A percentile compares a stretch with the other conserved stretches of the same genome.
phyloP scores from a whole-genome alignment of 1,140 invertebrate genomes.

The Vanessa tameamea region DNA sequence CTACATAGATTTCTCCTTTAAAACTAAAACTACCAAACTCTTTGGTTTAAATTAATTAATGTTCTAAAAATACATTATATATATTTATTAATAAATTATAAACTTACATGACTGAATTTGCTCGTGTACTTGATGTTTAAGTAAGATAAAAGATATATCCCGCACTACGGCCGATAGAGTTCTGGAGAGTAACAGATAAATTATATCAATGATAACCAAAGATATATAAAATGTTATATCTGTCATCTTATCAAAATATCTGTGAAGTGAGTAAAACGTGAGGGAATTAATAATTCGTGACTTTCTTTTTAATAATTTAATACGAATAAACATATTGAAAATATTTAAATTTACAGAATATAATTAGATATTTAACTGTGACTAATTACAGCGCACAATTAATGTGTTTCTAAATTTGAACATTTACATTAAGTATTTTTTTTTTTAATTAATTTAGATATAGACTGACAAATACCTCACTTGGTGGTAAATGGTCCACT shows the following conservation, averaged over 20 bases:
- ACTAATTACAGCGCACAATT: too few relatives aligned
- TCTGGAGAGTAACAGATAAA: not conserved
- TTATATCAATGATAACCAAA: slow-evolving; percentile 8
- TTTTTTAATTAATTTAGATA: too few relatives aligned
- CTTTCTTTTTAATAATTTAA: not conserved
- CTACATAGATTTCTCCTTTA: too few relatives aligned
- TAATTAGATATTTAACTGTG: too few relatives aligned
- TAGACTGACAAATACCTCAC: too few relatives aligned
- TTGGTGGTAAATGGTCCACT: too few relatives aligned
- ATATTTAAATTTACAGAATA: not conserved
- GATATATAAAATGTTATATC: slow-evolving; percentile 12
- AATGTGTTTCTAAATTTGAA: too few relatives aligned
- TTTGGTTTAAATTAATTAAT: too few relatives aligned
- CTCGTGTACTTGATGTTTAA: slow-evolving; percentile 28
- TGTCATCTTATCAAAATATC: not conserved
- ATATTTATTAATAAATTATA: not conserved
- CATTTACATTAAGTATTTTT: too few relatives aligned
- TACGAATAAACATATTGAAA: not conserved
- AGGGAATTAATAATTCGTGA: not conserved
- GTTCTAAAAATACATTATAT: too few relatives aligned
- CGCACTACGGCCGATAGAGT: not conserved
- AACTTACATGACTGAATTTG: slow-evolving; percentile 48
- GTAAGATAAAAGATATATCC: slow-evolving; percentile 32
- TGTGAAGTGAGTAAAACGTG: not conserved
- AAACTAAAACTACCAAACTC: too few relatives aligned